phyloP scores from a whole-genome alignment of 2,797 vertebrate genomes.

The Lemur catta region DNA sequence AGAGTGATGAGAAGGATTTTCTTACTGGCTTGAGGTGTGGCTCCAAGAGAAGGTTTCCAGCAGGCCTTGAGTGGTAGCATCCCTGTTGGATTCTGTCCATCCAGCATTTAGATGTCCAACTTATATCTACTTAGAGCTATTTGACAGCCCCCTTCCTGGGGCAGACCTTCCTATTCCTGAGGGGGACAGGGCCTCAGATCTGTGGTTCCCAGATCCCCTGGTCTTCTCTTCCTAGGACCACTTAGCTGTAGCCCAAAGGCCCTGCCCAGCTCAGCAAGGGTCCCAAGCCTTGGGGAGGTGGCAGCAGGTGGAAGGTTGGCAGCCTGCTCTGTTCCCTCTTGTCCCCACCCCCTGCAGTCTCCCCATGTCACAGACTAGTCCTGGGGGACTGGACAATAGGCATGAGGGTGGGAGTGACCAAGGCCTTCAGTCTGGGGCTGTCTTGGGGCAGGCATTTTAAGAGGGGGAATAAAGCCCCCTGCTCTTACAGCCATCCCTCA shows the following conservation, averaged over 20 bases:
- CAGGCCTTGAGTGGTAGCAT: background rate
- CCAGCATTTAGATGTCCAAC: background rate
- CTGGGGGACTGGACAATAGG: background rate
- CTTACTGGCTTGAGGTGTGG: background rate
- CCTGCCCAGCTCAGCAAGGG: background rate
- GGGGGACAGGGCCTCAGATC: background rate
- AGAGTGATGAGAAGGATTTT: background rate
- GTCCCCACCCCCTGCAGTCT: background rate
- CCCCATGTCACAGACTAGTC: background rate
- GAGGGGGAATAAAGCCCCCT: background rate
- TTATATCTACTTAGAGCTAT: background rate
- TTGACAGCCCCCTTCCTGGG: background rate
- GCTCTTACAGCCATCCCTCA: background rate
- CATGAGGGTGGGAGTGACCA: too few species aligned
- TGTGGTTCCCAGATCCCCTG: background rate
- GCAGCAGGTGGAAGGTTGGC: background rate
- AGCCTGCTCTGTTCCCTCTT: background rate
- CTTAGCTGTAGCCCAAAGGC: background rate
- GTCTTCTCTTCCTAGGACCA: background rate
- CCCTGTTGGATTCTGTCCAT: rapidly evolving
- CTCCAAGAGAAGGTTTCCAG: background rate
- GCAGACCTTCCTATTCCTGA: background rate
- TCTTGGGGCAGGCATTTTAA: background rate
- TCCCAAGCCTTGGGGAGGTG: background rate
- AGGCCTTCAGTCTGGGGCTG: background rate